Conservation (phyloP, 2,888 invertebrate genomes). For the Patella depressa region DNA sequence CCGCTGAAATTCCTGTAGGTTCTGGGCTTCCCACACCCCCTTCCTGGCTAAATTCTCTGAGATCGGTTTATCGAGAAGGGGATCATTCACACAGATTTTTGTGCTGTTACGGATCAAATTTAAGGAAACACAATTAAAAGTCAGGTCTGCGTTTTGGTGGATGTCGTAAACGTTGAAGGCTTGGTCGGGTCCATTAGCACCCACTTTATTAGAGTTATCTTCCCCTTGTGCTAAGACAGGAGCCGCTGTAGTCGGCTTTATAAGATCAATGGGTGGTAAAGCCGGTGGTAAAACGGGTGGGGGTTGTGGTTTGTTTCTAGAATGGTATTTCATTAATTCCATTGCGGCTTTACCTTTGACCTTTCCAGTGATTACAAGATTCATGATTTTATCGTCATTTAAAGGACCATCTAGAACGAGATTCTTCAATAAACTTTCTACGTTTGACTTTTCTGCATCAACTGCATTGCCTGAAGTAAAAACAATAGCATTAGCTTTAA, state of each 20-base stretch:
- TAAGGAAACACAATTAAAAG: constrained; percentile 11
- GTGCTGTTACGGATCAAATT: not conserved
- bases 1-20: constrained; percentile 8
- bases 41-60: not conserved
- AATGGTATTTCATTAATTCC: not conserved
- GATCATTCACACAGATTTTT: constrained; percentile 19
- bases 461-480: too few relatives aligned
- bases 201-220: not conserved
- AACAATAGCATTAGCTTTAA: too few relatives aligned
- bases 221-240: not conserved
- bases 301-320: not conserved
- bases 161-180: not conserved
- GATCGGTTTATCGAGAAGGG: constrained; percentile 11
- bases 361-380: not conserved
- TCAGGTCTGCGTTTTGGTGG: not conserved
- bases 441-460: not conserved
- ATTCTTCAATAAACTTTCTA: not conserved
- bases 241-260: too few relatives aligned
- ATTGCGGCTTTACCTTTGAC: not conserved
- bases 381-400: not conserved
- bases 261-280: not conserved
- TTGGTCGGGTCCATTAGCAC: not conserved
- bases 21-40: constrained; percentile 9
- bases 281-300: not conserved
- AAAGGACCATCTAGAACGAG: not conserved